These are phyloP conservation scores for Scolopax bukidnonensis DNA, from an alignment of 2,797 vertebrate species.

Conservation along the genomic window DNA sequence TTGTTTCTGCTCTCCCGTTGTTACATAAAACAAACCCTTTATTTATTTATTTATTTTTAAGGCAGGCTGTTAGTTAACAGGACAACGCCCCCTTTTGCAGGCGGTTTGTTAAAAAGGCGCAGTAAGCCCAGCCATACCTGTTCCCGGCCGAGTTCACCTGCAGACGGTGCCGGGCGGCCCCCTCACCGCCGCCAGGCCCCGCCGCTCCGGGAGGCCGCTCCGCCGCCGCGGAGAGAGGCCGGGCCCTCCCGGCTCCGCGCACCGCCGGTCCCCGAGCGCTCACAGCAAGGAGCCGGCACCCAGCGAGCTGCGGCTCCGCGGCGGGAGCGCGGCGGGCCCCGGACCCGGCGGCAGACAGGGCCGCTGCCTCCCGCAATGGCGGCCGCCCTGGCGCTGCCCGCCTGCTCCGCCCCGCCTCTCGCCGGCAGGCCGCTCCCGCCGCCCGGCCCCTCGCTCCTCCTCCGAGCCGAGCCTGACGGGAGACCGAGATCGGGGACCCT, in stretches of 20 bases:
- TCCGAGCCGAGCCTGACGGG: background rate
- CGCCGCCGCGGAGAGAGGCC: background rate
- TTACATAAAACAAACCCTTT: background rate
- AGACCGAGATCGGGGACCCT: background rate
- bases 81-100: background rate
- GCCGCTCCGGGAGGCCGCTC: background rate
- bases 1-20: background rate
- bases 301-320: background rate
- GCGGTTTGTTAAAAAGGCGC: no score
- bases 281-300: background rate
- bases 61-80: fast-evolving
- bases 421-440: background rate
- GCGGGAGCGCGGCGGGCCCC: background rate
- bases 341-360: background rate
- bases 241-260: background rate
- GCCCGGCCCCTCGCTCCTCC: background rate
- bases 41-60: background rate
- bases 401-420: background rate
- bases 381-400: background rate
- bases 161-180: background rate
- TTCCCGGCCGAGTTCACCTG: fast-evolving
- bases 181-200: background rate
- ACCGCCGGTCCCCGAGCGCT: background rate
- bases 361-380: background rate
- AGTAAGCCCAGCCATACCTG: fast-evolving